Evolutionary conservation across 2,888 invertebrate species (phyloP), one percentile per base, ranked within the genome.

Genomic region (Apamea monoglypha): DNA sequence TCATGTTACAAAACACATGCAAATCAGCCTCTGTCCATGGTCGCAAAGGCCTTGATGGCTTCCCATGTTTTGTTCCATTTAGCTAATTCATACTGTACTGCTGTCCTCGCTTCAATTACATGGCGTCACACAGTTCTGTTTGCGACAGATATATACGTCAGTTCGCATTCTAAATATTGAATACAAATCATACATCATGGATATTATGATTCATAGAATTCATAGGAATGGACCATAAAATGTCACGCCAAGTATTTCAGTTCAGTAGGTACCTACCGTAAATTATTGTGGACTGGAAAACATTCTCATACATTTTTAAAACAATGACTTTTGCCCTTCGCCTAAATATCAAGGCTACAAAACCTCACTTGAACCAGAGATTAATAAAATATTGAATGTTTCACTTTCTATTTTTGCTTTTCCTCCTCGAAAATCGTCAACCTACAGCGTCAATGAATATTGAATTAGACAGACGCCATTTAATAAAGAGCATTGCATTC

Each of bases 91-190:
- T 75, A 71, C 61, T 63, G 74, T 63, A 78, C 73, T 59, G 40
- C 59, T 66, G 84, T 80, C 84, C 82, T 81, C 50, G 81, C 25
- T 68, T 83, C 76, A 80, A 84, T 84, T 78, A 77, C 21, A 56
- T 80, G 25, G 56, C 66, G 61, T 70, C 66, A 69, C 64, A 69
- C 36, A 47, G n/a, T 16, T 44, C 47, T 18, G 44, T 44, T 73
- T 40, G 36, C 40, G 36, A 72, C 56, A 63, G 7, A 21, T 32
- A 32, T 73, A n/a, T 67, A 25, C 14, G 56, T 59, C n/a, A n/a
- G n/a, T 29, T 59, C 25, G 25, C 14, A 32, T 21, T 63, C 5
- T n/a, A 63, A 44, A 68, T 56, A 10, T 1, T 66, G n/a, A 61
- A 63, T 47, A 25, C 44, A 74, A 50, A 67, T 74, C n/a, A 29